Conservation (phyloP, 1,140 invertebrate species). For the Rhynchophorus ferrugineus region DNA sequence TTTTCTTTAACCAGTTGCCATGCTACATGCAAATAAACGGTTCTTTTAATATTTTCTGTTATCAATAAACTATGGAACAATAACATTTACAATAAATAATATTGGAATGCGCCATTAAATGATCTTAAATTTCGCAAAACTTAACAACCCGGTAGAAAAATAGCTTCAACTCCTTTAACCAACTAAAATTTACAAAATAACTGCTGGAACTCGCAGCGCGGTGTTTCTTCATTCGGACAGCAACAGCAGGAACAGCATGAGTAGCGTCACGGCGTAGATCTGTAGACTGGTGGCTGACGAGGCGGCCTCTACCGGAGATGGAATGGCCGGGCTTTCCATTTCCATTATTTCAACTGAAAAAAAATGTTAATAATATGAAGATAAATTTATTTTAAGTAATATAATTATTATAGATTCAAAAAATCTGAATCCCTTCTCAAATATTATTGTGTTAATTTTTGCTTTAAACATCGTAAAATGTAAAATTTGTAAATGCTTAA, state of each 20-base stretch:
- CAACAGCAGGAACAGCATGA: background rate
- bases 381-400: no score
- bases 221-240: background rate
- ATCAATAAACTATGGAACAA: no score
- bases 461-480: no score
- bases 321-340: background rate
- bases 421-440: no score
- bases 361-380: background rate
- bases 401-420: no score
- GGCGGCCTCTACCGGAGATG: background rate
- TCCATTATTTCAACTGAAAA: background rate
- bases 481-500: no score
- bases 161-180: background rate
- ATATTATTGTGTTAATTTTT: no score
- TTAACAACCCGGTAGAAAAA: background rate
- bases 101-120: background rate
- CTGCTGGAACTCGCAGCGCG: background rate
- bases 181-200: background rate
- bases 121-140: background rate
- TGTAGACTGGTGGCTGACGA: background rate
- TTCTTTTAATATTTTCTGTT: no score
- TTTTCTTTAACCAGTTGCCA: no score
- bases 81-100: background rate
- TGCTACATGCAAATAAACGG: no score
- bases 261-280: background rate